A percentile compares a stretch with the other conserved stretches of the same genome.
These are phyloP conservation scores for Eulemur rubriventer DNA, from an alignment of 2,797 vertebrate species.

Conservation along the genomic window DNA sequence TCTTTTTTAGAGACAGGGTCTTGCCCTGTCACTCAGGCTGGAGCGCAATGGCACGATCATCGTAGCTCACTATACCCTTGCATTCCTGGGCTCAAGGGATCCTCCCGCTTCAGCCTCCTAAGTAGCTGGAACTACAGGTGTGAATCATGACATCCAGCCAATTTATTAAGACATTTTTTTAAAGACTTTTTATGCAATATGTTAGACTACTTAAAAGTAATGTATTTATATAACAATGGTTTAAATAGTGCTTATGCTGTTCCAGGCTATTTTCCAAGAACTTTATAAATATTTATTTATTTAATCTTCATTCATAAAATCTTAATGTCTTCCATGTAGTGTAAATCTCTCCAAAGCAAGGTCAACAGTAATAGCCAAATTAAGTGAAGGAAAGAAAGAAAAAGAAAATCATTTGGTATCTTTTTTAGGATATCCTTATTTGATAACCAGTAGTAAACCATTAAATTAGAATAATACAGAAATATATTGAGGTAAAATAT, in stretches of 20 bases:
- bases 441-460: neutral
- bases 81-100: neutral
- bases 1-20: neutral
- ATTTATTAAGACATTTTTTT: neutral
- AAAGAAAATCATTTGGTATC: neutral
- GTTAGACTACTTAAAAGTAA: neutral
- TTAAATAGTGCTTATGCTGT: neutral
- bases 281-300: neutral
- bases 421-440: neutral
- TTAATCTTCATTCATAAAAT: conserved; percentile 39
- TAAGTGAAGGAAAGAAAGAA: neutral
- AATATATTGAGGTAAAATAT: neutral
- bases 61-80: neutral
- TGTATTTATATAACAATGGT: neutral
- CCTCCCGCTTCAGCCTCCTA: neutral
- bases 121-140: neutral
- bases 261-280: neutral
- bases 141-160: neutral
- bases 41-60: neutral
- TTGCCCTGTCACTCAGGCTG: neutral
- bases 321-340: neutral
- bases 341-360: neutral
- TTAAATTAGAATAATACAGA: neutral
- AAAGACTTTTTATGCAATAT: neutral
- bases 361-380: neutral